phyloP scores from a whole-genome alignment of 2,888 invertebrate species.

The Amphipyra tragopoginis region DNA sequence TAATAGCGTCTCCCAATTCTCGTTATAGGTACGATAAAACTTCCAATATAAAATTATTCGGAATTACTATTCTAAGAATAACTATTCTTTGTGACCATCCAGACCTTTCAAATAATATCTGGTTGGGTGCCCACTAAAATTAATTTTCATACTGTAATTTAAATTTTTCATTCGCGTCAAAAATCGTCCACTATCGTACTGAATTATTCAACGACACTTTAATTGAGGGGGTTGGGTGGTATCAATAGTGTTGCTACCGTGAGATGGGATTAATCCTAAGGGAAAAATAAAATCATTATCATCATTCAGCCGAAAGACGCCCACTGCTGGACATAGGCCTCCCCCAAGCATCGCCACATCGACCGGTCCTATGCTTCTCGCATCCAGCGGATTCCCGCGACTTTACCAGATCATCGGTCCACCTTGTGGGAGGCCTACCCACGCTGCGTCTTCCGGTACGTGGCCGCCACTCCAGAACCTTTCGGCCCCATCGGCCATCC shows the following conservation, averaged over 20 bases:
- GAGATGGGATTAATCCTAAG: too few species aligned
- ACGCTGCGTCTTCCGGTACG: too few species aligned
- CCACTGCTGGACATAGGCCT: too few species aligned
- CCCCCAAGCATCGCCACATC: too few species aligned
- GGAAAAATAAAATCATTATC: too few species aligned
- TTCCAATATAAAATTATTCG: not conserved
- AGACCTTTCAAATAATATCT: slow-evolving; percentile 1
- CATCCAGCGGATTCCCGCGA: too few species aligned
- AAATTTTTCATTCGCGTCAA: slow-evolving; percentile 55
- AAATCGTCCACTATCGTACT: slow-evolving; percentile 61
- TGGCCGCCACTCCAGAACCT: too few species aligned
- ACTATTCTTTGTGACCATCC: not conserved
- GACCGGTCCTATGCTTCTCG: too few species aligned
- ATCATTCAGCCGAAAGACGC: too few species aligned
- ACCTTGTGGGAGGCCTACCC: too few species aligned
- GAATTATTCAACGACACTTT: slow-evolving; percentile 69
- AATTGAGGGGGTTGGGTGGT: slow-evolving; percentile 54
- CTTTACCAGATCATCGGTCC: too few species aligned
- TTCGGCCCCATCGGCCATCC: too few species aligned
- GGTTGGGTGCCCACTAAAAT: slow-evolving; percentile 7
- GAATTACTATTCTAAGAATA: not conserved
- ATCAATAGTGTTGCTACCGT: slow-evolving; percentile 55
- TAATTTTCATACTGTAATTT: slow-evolving; percentile 40
- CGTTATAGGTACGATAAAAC: not conserved
- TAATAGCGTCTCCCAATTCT: not conserved